Evolutionary conservation across 2,888 invertebrate species (phyloP).

Genomic region (Hymenopus coronatus): DNA sequence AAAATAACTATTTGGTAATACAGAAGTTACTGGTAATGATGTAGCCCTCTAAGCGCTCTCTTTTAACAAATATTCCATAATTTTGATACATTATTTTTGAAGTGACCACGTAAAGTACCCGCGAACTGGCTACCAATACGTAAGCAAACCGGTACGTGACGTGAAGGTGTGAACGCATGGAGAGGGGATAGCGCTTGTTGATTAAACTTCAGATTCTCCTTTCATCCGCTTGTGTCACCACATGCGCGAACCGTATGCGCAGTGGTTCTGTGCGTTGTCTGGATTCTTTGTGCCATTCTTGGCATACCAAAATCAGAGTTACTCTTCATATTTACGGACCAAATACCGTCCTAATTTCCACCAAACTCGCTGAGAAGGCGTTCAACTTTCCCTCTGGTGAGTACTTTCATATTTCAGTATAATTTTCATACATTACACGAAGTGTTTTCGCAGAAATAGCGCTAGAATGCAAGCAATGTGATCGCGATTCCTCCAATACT

Average conservation of each 20-base stretch:
- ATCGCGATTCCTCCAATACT: conserved; percentile 72
- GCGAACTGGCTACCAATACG: conserved; percentile 21
- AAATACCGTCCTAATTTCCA: conserved; percentile 67
- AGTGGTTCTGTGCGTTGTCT: conserved; percentile 86
- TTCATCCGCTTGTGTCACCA: conserved; percentile 63
- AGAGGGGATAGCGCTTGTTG: conserved; percentile 17
- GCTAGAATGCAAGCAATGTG: conserved; percentile 71
- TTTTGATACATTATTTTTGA: background rate
- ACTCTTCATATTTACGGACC: conserved; percentile 58
- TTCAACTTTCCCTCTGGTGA: conserved; percentile 69
- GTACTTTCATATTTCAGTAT: conserved; percentile 60
- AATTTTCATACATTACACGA: conserved; percentile 28
- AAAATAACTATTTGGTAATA: background rate
- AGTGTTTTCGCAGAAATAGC: conserved; percentile 38
- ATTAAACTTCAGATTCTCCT: conserved; percentile 47
- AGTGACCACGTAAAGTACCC: conserved; percentile 17
- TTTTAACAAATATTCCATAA: background rate
- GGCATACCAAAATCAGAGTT: conserved; percentile 76
- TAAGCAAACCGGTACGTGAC: conserved; percentile 18
- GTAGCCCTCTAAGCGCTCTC: background rate
- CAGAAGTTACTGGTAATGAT: background rate
- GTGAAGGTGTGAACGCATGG: background rate
- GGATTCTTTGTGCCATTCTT: conserved; percentile 97
- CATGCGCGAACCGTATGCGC: conserved; percentile 79
- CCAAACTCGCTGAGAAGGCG: conserved; percentile 59